Percentiles rank a stretch among this genome's conserved stretches.
Conservation (phyloP, 2,113 vertebrate species). For the Porphyrio hochstetteri region DNA sequence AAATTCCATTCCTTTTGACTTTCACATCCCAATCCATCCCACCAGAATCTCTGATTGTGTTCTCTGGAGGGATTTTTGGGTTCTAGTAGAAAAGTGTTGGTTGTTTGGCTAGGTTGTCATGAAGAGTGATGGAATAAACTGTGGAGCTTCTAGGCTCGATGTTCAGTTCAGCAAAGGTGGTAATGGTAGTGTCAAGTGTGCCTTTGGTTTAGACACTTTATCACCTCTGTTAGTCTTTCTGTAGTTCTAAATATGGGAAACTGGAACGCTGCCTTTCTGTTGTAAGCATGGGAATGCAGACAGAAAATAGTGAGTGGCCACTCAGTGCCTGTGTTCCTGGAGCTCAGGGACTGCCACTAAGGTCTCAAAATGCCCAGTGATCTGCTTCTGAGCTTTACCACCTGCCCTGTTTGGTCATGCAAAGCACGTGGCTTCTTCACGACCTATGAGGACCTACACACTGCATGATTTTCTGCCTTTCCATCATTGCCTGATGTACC, state of each 20-base stretch:
- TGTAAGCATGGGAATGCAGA: not conserved
- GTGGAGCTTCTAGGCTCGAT: not conserved
- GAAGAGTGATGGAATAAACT: not conserved
- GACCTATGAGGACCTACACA: not conserved
- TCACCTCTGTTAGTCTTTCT: not conserved
- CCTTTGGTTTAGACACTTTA: not conserved
- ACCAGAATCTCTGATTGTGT: not conserved
- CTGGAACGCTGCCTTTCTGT: not conserved
- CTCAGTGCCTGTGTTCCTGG: not conserved
- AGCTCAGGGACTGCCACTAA: not conserved
- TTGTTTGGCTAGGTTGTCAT: not conserved
- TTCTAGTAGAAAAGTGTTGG: not conserved
- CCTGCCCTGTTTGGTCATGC: not conserved
- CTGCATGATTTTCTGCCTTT: not conserved
- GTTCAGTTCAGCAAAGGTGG: not conserved
- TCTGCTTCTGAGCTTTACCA: not conserved
- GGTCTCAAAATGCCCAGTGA: not conserved
- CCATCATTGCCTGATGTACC: not conserved
- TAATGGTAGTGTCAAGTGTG: not conserved
- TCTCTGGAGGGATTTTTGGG: not conserved
- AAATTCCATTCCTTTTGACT: not conserved
- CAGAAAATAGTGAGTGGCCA: not conserved
- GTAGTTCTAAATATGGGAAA: not conserved
- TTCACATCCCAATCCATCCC: not conserved
- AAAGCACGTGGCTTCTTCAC: not conserved